Base-by-base conservation (phyloP, 30 jellyfish, hydroid and myxozoan species). In the Nemopilema nomurai region DNA sequence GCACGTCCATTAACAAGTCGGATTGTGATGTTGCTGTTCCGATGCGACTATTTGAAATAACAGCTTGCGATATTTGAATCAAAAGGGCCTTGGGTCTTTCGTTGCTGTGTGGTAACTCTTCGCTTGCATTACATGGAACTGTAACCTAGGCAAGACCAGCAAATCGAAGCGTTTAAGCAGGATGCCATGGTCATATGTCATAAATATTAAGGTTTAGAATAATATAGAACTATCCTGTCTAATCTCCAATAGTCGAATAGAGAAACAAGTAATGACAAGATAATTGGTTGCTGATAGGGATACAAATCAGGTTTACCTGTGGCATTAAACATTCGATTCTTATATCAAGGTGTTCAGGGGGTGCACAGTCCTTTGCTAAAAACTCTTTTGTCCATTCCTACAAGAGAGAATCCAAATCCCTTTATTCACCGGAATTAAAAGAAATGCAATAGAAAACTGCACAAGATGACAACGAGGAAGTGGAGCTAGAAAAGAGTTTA, bases 351-450 rank as follows among this genome's bases (percentile, higher is more conserved):
- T 89, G 97, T 77, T 94, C 99, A 4, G 96, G 95, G 18, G 96
- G 96, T 9, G 97, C 97, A 32, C 88, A 29, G 23, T 94, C 99
- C n/a, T 72, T 83, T 52, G 96, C 78, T 82, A 94, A 80, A 74
- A 94, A 90, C 41, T 89, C 99, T 62, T 94, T 94, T 32, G 99
- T 94, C 99, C 99, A 94, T 68, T 94, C 99, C 99, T 94, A 74
- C 18, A 77, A n/a, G 66, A n/a, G n/a, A n/a, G 33, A 41, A 41
- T 41, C 57, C 57, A 41, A 41, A n/a, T n/a, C n/a, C n/a, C n/a
- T n/a, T n/a, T n/a, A n/a, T n/a, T n/a, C n/a, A n/a, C n/a, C n/a
- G n/a, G n/a, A n/a, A n/a, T n/a, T 41, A 41, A 41, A 41, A 41
- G 13, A 41, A 13, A 41, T 3, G 6, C 57, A 41, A 13, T 41